These are phyloP conservation scores for Spongia lamella DNA, from an alignment of 37 sponge, comb jelly and placozoan species.

Conservation along the genomic window DNA sequence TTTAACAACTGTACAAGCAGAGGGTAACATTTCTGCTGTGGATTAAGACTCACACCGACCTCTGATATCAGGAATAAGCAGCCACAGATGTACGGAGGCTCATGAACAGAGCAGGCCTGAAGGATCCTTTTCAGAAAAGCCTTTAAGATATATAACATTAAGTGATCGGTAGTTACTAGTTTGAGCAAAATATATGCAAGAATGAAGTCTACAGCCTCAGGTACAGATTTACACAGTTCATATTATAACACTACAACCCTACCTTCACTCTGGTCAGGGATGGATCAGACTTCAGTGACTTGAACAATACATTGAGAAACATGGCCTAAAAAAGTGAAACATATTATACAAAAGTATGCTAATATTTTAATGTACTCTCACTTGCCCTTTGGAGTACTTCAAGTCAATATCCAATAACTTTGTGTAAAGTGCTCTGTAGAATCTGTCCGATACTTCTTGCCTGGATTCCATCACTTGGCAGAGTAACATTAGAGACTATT, in stretches of 20 bases:
- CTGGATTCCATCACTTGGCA: constrained; percentile 93
- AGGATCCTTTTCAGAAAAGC: constrained; percentile 87
- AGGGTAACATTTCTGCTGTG: neutral
- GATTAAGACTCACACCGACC: constrained; percentile 25
- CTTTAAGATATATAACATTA: constrained; percentile 15
- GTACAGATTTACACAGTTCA: too few relatives aligned
- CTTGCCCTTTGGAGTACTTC: constrained; percentile 69
- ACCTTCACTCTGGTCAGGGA: constrained; percentile 71
- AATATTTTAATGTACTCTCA: constrained; percentile 1
- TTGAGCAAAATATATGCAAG: too few relatives aligned
- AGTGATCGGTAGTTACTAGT: neutral
- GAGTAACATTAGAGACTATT: constrained; percentile 91
- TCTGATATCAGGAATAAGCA: constrained; percentile 77
- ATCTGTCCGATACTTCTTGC: constrained; percentile 79
- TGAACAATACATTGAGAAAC: constrained; percentile 94
- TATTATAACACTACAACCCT: too few relatives aligned
- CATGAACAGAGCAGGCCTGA: constrained; percentile 61
- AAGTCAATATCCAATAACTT: constrained; percentile 89
- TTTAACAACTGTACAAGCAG: constrained; percentile 58
- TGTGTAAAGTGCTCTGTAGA: constrained; percentile 86
- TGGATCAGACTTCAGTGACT: constrained; percentile 91
- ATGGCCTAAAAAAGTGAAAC: constrained; percentile 50
- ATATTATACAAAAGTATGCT: neutral
- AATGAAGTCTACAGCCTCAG: too few relatives aligned
- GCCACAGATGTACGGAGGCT: constrained; percentile 81